Conservation (phyloP, 2,888 invertebrate genomes). For the Julus scanicus region DNA sequence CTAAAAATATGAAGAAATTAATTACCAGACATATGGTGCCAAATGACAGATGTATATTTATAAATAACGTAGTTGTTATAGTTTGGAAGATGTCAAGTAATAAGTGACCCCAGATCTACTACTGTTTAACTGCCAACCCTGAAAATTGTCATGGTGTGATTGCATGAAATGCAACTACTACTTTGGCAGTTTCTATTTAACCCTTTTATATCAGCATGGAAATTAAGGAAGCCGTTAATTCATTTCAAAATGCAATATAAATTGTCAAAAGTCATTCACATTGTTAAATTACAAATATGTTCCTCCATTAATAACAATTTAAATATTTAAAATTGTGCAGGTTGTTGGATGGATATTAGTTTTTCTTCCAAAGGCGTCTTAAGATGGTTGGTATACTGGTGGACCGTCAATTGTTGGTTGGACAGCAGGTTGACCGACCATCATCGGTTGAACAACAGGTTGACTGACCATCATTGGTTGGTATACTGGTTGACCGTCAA, state of each 20-base stretch:
- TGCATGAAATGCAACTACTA: too few species aligned
- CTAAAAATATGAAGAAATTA: not conserved
- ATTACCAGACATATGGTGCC: not conserved
- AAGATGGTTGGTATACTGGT: not conserved
- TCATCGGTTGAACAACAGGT: not conserved
- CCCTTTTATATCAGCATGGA: too few species aligned
- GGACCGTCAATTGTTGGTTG: not conserved
- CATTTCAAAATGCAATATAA: not conserved
- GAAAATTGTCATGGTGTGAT: too few species aligned
- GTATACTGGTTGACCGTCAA: not conserved
- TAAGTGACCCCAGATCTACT: not conserved
- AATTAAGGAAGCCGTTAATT: not conserved
- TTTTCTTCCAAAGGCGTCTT: not conserved
- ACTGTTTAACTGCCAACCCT: too few species aligned
- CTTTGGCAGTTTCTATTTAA: too few species aligned
- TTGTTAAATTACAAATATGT: not conserved
- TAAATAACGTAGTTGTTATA: not conserved
- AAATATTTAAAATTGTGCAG: not conserved
- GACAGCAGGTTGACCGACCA: not conserved
- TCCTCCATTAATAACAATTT: not conserved
- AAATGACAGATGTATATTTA: not conserved
- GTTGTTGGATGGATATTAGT: not conserved
- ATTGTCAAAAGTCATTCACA: not conserved
- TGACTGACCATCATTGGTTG: not conserved
- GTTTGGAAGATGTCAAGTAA: not conserved